phyloP scores from a whole-genome alignment of 2,797 vertebrate genomes.

The Glossophaga mutica region DNA sequence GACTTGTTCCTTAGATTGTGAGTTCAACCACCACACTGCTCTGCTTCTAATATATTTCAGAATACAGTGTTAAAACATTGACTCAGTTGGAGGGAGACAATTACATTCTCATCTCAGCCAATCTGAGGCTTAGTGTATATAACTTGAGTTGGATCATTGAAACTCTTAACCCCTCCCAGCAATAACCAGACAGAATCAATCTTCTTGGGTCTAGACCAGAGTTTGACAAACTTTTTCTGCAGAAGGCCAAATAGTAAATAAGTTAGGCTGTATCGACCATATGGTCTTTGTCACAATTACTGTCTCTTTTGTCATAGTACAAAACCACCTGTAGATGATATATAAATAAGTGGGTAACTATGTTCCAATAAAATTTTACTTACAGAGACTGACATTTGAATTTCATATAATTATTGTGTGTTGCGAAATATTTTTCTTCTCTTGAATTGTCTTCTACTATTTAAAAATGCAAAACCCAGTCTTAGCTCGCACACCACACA shows the following conservation, averaged over 20 bases:
- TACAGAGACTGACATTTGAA: neutral
- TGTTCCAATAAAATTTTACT: neutral
- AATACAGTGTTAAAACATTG: neutral
- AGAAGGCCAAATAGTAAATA: neutral
- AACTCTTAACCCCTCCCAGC: neutral
- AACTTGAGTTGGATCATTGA: neutral
- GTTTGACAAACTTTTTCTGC: neutral
- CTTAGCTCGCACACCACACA: neutral
- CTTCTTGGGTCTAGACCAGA: neutral
- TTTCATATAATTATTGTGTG: neutral
- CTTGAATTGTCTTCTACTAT: slow-evolving; percentile 6
- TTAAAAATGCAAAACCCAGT: neutral
- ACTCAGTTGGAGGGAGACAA: neutral
- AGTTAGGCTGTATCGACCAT: neutral
- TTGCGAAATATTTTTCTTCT: neutral
- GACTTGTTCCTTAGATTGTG: neutral
- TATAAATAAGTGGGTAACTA: neutral
- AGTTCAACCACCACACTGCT: neutral
- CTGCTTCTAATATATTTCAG: neutral
- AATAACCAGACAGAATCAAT: neutral
- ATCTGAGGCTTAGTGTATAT: neutral
- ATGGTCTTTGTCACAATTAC: neutral
- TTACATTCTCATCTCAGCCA: neutral
- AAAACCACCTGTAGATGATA: neutral
- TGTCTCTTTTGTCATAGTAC: neutral